phyloP scores from a whole-genome alignment of 2,888 invertebrate species.

The Apantesis nais region DNA sequence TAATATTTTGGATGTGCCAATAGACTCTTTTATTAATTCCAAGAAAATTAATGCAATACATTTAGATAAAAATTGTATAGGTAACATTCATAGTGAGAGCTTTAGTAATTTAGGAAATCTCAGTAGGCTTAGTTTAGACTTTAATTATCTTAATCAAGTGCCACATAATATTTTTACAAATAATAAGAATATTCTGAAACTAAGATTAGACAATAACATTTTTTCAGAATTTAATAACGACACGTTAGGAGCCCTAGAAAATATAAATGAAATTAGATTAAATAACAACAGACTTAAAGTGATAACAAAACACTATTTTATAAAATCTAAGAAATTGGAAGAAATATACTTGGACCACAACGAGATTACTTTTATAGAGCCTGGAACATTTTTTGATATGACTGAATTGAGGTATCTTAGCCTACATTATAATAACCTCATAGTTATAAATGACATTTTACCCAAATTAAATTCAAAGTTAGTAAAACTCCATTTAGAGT shows the following conservation, averaged over 20 bases:
- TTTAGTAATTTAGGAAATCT: constrained; percentile 91
- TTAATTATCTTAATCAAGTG: constrained; percentile 93
- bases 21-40: constrained; percentile 93
- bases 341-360: constrained; percentile 96
- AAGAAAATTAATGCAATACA: constrained; percentile 92
- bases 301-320: constrained; percentile 91
- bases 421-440: constrained; percentile 91
- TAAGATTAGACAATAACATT: constrained; percentile 94
- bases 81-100: constrained; percentile 91
- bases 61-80: constrained; percentile 94
- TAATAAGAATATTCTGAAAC: constrained; percentile 90
- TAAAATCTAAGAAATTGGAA: constrained; percentile 89
- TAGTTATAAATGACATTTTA: constrained; percentile 91
- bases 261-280: constrained; percentile 91
- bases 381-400: constrained; percentile 90
- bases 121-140: constrained; percentile 92
- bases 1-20: constrained; percentile 94
- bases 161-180: constrained; percentile 91
- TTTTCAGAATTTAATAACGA: constrained; percentile 92
- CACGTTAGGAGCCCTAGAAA: constrained; percentile 90
- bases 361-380: constrained; percentile 91
- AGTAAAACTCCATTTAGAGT: constrained; percentile 91
- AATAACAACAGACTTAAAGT: constrained; percentile 93
- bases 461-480: constrained; percentile 89
- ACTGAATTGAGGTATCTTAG: constrained; percentile 93